Base-by-base conservation (phyloP, 2,888 invertebrate genomes). In the Dasypogon diadema region DNA sequence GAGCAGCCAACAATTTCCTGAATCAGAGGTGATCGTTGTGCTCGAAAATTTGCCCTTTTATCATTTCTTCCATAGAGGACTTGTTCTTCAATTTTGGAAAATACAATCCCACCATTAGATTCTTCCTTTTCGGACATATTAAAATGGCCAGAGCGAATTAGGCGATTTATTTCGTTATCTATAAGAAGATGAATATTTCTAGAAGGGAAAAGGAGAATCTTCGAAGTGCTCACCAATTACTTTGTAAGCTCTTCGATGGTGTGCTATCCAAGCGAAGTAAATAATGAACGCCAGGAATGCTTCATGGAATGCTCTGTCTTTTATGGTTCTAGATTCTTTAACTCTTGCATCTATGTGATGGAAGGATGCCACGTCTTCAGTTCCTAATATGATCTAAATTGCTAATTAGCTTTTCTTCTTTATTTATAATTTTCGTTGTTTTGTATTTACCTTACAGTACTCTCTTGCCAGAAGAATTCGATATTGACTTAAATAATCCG, bases 131-230 rank as follows among this genome's bases (percentile, higher is more conserved):
- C 80, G 1, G 77, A 77, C 60, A 81, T 74, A 54, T 81, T 81
- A 75, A 85, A 85, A 76, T 86, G 85, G 18, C 84, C 82, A 2
- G 85, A 84, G 1, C 86, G 81, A 78, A 85, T 85, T 1, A 85
- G 79, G 3, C 85, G 81, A 79, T 83, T 82, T 76, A 85, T 83
- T 79, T 86, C 85, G 79, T 79, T 77, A 51, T 84, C 83, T 76
- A 60, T 14, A 75, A 76, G 22, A 68, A 21, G 3, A 48, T 6
- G 12, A 24, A 21, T 24, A 26, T 37, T 60, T 18, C 12, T 1
- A 34, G 12, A 18, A 34, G 2, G 14, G 12, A 14, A 21, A 55
- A 3, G 42, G 22, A 51, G 22, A 65, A 18, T 12, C 10, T n/a
- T 54, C 2, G 21, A 16, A 18, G 18, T n/a, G 30, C 2, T 42